Conservation (phyloP, 2,888 invertebrate species). For the Drosophila meridiana region DNA sequence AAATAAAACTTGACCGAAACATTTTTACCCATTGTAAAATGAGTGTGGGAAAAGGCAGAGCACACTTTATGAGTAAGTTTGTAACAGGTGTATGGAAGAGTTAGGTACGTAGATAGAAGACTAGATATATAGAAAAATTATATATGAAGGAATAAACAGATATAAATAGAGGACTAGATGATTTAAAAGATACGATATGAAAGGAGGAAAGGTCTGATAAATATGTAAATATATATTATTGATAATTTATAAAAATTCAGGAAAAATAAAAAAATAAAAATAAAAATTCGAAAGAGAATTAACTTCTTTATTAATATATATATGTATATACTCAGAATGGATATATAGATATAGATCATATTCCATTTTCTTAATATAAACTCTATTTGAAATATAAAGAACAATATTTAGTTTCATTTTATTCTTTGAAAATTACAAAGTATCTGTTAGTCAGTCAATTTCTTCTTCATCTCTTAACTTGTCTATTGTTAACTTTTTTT, state of each 20-base stretch:
- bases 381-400: neutral
- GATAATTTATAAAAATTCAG: no score
- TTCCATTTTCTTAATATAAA: neutral
- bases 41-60: neutral
- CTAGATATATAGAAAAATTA: no score
- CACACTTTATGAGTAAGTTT: no score
- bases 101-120: neutral
- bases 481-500: constrained; percentile 28
- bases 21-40: constrained; percentile 15
- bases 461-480: neutral
- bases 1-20: constrained; percentile 59
- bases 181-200: neutral
- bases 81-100: neutral
- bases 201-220: no score
- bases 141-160: neutral
- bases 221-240: no score
- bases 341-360: no score
- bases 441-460: neutral
- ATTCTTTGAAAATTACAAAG: neutral
- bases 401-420: neutral
- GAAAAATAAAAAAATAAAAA: no score
- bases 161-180: no score
- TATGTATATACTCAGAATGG: no score
- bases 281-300: no score
- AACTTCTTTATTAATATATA: neutral